phyloP scores from a whole-genome alignment of 2,797 vertebrate species.

The Sus cebifrons region DNA sequence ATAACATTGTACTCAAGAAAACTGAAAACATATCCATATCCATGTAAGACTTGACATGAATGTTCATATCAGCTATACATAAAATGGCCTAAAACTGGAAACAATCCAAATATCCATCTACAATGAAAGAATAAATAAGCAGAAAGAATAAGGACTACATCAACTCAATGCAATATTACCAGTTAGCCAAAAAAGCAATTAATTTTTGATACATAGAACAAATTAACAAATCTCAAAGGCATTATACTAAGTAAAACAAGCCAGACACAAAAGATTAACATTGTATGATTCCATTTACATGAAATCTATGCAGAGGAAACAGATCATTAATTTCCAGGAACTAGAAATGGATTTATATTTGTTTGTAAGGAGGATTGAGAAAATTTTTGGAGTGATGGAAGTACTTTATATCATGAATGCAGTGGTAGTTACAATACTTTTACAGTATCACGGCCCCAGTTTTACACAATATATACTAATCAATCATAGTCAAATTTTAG shows the following conservation, averaged over 20 bases:
- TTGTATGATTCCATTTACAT: neutral
- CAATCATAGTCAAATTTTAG: neutral
- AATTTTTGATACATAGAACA: slow-evolving; percentile 10
- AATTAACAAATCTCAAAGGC: slow-evolving; percentile 22
- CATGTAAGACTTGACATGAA: neutral
- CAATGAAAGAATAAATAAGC: neutral
- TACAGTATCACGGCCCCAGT: neutral
- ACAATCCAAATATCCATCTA: neutral
- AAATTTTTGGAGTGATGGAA: neutral
- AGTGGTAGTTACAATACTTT: neutral
- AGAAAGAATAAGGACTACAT: neutral
- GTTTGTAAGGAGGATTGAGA: neutral
- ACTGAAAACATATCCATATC: neutral
- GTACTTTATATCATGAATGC: neutral
- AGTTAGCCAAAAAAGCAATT: neutral
- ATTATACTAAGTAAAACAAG: slow-evolving; percentile 5
- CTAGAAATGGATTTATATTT: neutral
- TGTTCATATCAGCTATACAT: neutral
- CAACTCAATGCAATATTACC: slow-evolving; percentile 6
- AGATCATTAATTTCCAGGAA: neutral
- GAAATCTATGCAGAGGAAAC: slow-evolving; percentile 24
- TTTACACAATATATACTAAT: neutral
- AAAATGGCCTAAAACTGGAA: neutral
- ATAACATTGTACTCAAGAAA: neutral
- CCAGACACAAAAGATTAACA: neutral